Evolutionary conservation across 2,888 invertebrate genomes (phyloP).

Genomic region (Ceraclea dissimilis): DNA sequence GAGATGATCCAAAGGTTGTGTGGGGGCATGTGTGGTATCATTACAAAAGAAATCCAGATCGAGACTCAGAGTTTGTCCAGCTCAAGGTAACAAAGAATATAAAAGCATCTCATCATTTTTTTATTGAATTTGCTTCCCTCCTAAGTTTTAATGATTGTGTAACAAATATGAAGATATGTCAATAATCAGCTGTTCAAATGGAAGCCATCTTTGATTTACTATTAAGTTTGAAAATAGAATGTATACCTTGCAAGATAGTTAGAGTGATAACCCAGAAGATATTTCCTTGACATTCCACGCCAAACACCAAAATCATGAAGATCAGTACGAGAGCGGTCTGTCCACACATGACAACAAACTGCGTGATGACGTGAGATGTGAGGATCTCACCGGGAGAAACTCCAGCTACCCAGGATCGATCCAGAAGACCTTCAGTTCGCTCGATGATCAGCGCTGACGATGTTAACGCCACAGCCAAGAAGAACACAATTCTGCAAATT

Average conservation of each 20-base stretch:
- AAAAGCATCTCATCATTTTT: too few species aligned
- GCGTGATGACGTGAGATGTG: conserved; percentile 88
- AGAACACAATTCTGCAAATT: conserved; percentile 84
- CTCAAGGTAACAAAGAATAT: too few species aligned
- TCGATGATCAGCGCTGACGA: conserved; percentile 88
- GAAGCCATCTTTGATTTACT: too few species aligned
- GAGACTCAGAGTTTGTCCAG: too few species aligned
- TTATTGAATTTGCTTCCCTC: too few species aligned
- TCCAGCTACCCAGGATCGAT: conserved; percentile 90
- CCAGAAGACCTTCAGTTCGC: conserved; percentile 83
- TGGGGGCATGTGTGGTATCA: too few species aligned
- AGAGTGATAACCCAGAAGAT: conserved; percentile 76
- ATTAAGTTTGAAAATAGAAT: too few species aligned
- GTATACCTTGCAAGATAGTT: conserved; percentile 68
- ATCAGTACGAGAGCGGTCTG: conserved; percentile 85
- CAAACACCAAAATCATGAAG: conserved; percentile 86
- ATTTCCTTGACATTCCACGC: conserved; percentile 84
- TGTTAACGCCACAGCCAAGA: conserved; percentile 90
- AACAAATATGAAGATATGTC: too few species aligned
- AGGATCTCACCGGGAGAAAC: conserved; percentile 87
- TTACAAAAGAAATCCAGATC: too few species aligned
- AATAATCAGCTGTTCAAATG: too few species aligned
- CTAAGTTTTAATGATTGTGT: too few species aligned
- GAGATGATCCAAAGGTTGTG: too few species aligned
- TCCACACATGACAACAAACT: conserved; percentile 92